phyloP scores from a whole-genome alignment of 2,113 vertebrate genomes.

The Alouatta palliata region DNA sequence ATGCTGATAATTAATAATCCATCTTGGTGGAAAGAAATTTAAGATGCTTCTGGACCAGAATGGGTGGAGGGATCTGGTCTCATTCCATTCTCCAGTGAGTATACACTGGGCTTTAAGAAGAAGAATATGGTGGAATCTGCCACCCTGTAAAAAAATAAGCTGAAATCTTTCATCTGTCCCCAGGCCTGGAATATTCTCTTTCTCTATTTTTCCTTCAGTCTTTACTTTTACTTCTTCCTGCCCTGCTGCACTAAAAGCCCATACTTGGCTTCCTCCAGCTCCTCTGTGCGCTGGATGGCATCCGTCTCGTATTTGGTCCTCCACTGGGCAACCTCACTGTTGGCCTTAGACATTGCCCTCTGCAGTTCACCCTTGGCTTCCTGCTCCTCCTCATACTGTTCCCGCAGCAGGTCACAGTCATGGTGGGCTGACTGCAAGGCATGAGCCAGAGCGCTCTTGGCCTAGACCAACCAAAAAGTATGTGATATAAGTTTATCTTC shows the following conservation, averaged over 20 bases:
- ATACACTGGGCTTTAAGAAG: not conserved
- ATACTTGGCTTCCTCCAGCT: slow-evolving; percentile 91
- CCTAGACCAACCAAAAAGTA: slow-evolving; percentile 76
- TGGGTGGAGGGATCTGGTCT: not conserved
- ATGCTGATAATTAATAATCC: not conserved
- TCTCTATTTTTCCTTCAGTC: not conserved
- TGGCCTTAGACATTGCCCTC: slow-evolving; percentile 88
- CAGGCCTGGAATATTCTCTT: not conserved
- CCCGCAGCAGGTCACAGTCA: slow-evolving; percentile 89
- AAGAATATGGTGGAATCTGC: not conserved
- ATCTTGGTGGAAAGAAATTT: slow-evolving; percentile 15
- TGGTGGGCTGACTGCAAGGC: slow-evolving; percentile 88
- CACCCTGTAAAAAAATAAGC: not conserved
- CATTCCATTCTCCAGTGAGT: not conserved
- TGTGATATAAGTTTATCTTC: not conserved
- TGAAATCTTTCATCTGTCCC: not conserved
- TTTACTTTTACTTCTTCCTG: not conserved
- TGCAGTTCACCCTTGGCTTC: slow-evolving; percentile 88
- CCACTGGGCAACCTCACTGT: slow-evolving; percentile 89
- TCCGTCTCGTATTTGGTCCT: slow-evolving; percentile 90
- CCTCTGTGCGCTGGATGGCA: slow-evolving; percentile 89
- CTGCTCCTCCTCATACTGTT: slow-evolving; percentile 89
- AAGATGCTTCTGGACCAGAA: not conserved
- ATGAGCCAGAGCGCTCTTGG: slow-evolving; percentile 92
- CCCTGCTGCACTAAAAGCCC: not conserved